Conservation (phyloP, 2,797 vertebrate genomes). For the Microctenopoma steveboyesi region DNA sequence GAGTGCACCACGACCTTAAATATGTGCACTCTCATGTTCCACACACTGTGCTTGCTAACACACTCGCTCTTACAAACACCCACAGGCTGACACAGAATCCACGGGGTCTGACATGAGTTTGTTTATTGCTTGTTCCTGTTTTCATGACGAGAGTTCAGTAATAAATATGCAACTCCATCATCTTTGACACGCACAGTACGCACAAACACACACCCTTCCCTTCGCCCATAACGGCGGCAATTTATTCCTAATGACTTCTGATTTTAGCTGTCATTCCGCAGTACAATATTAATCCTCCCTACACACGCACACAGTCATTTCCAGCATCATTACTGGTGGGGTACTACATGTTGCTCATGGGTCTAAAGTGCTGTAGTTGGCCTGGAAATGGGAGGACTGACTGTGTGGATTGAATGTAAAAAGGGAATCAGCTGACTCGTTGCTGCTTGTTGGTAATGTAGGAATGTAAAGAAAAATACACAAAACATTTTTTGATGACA, state of each 20-base stretch:
- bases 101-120: conserved; percentile 27
- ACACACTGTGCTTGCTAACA: conserved; percentile 29
- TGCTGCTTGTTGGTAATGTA: background rate
- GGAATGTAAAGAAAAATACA: no score
- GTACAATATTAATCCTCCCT: conserved; percentile 60
- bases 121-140: conserved; percentile 32
- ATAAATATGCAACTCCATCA: conserved; percentile 37
- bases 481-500: no score
- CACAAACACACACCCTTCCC: conserved; percentile 19
- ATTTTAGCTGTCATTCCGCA: conserved; percentile 63
- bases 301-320: conserved; percentile 4
- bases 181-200: conserved; percentile 19
- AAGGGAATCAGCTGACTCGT: background rate
- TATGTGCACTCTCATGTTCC: conserved; percentile 19
- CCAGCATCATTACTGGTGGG: conserved; percentile 13
- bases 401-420: background rate
- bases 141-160: conserved; percentile 35
- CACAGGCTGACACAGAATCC: conserved; percentile 10
- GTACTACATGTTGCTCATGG: background rate
- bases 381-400: background rate
- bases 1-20: conserved; percentile 61
- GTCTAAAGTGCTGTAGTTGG: background rate
- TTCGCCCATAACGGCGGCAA: conserved; percentile 68
- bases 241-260: conserved; percentile 73
- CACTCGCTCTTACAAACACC: conserved; percentile 29